A percentile compares a stretch with the other conserved stretches of the same genome.
These are phyloP conservation scores for Cathartes aura DNA, from an alignment of 2,113 vertebrate species.

Conservation along the genomic window DNA sequence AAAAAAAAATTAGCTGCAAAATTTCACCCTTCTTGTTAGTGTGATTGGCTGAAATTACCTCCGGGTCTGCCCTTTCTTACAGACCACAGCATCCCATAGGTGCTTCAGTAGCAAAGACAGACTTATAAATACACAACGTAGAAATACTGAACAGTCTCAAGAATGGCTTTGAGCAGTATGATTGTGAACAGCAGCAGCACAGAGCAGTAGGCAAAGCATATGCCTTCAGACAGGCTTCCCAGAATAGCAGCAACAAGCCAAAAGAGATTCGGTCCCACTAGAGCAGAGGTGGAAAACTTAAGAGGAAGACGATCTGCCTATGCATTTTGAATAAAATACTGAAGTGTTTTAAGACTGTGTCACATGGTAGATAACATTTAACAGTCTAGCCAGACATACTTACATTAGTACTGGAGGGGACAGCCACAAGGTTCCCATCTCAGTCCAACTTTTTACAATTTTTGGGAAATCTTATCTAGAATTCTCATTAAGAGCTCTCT, in stretches of 20 bases:
- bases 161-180: neutral
- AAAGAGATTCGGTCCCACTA: neutral
- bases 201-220: neutral
- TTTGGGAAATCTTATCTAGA: neutral
- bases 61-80: fast-evolving
- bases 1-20: neutral
- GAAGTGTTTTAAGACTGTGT: neutral
- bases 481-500: neutral
- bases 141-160: neutral
- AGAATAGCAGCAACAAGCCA: neutral
- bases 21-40: neutral
- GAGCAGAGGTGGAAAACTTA: neutral
- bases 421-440: neutral
- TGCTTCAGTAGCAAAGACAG: neutral
- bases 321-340: neutral
- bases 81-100: neutral
- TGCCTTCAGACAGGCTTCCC: neutral
- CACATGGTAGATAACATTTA: neutral
- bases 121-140: neutral
- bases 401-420: too few species aligned
- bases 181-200: neutral
- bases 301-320: neutral
- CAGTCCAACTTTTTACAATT: neutral
- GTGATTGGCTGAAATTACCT: neutral
- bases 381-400: too few species aligned